phyloP scores from a whole-genome alignment of 2,888 invertebrate species.

The Hydrotaea cyrtoneurina region DNA sequence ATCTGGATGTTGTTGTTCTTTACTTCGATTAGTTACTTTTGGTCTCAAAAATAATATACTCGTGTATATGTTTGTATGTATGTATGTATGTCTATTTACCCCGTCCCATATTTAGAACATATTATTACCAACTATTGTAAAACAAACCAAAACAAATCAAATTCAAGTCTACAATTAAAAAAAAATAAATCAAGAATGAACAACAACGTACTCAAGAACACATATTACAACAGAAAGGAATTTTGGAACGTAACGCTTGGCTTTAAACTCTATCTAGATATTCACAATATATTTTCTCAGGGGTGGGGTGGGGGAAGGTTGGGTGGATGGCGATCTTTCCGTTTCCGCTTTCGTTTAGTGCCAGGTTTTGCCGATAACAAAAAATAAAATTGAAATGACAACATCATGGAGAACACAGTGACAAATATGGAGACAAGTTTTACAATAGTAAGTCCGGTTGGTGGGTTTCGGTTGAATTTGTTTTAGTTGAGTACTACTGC shows the following conservation, averaged over 20 bases:
- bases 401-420: slow-evolving; percentile 7
- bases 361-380: neutral
- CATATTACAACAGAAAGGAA: slow-evolving; percentile 6
- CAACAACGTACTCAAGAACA: neutral
- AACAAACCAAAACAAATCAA: slow-evolving; percentile 42
- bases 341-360: neutral
- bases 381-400: neutral
- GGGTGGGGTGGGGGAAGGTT: neutral
- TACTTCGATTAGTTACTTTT: neutral
- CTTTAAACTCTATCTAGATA: slow-evolving; percentile 49
- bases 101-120: slow-evolving; percentile 34
- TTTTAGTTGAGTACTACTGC: neutral
- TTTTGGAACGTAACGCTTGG: slow-evolving; percentile 55
- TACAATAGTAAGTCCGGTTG: slow-evolving; percentile 58
- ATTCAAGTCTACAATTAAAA: slow-evolving; percentile 48
- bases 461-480: neutral
- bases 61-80: neutral
- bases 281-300: neutral
- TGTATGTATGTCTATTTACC: neutral
- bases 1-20: neutral
- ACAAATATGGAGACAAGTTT: slow-evolving; percentile 29
- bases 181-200: slow-evolving; percentile 22
- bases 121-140: slow-evolving; percentile 64
- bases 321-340: neutral
- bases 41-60: neutral